Evolutionary conservation across 2,888 invertebrate species (phyloP), one percentile per base, ranked within the genome.

Genomic region (Steinernema hermaphroditum): DNA sequence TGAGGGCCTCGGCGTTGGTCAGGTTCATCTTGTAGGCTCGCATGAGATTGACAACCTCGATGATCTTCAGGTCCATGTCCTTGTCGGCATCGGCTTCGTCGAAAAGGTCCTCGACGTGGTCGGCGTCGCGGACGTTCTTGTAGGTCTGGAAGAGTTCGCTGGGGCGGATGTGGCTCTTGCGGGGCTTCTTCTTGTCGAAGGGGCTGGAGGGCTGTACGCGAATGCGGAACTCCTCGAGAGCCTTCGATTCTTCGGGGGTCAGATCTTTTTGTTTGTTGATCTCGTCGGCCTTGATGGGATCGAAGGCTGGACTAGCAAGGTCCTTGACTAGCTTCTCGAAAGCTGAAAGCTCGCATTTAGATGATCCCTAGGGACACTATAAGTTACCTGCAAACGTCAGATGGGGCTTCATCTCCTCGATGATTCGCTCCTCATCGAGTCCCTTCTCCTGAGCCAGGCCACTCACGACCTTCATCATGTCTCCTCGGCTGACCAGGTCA

Each of bases 51-150:
- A 27, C 62, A 1, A 34, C 29, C n/a, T 62, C 62, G 32, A 14
- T 1, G 16, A 62, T 14, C 16, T 16, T 62, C 32, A 62, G 32
- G 4, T 62, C 62, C 27, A 16, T 29, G 32, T 62, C 62, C 62
- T 29, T 62, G 32, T 62, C 34, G 6, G 34, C 14, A 32, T 62
- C 62, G 32, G 62, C 62, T n/a, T 62, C 62, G 29, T 62, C 32
- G 34, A 62, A 62, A 1, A 62, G 62, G 27, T 62, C 62, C 19
- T 62, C 62, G n/a, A 62, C 32, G 32, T 62, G 62, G 62, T 62
- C 62, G 8, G 22, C 27, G 62, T 62, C 32, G 12, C 62, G 62
- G 29, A 62, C 16, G 32, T 16, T 62, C 32, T 62, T 62, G 62
- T 62, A 62, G 32, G 16, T 16, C 32, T 62, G 29, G 62, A 62